Evolutionary conservation across 2,888 invertebrate genomes (phyloP).

Genomic region (Euspilapteryx auroguttella): DNA sequence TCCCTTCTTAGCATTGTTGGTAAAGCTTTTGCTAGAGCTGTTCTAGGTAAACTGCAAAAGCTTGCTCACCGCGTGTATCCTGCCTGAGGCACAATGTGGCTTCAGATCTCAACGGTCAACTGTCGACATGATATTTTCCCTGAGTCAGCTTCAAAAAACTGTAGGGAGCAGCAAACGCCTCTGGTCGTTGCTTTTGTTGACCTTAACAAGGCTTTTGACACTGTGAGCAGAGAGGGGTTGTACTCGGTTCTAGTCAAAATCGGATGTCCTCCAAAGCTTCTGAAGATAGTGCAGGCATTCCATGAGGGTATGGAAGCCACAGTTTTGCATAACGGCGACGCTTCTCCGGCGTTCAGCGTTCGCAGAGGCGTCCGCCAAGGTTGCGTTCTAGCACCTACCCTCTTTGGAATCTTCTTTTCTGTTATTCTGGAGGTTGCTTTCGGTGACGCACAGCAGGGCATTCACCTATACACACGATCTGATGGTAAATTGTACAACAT

Average conservation of each 20-base stretch:
- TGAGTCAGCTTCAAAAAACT: slow-evolving; percentile 8
- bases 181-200: background rate
- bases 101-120: too few relatives aligned
- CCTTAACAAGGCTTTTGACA: too few relatives aligned
- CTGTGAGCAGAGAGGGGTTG: too few relatives aligned
- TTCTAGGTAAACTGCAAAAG: slow-evolving; percentile 5
- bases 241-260: background rate
- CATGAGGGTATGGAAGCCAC: slow-evolving; percentile 1
- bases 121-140: slow-evolving; percentile 7
- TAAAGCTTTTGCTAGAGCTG: slow-evolving; percentile 4
- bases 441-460: slow-evolving; percentile 5
- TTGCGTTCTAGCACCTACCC: background rate
- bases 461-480: background rate
- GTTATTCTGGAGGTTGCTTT: background rate
- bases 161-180: slow-evolving; percentile 6
- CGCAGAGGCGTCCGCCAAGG: background rate
- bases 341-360: too few relatives aligned
- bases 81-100: slow-evolving; percentile 8
- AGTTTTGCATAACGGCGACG: slow-evolving; percentile 1
- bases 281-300: slow-evolving; percentile 1
- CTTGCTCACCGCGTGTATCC: too few relatives aligned
- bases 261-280: background rate
- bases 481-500: background rate
- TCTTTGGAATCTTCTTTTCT: background rate
- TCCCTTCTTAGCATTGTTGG: slow-evolving; percentile 6